Evolutionary conservation across 2,888 invertebrate species (phyloP).

Genomic region (Herminia tarsipennalis): DNA sequence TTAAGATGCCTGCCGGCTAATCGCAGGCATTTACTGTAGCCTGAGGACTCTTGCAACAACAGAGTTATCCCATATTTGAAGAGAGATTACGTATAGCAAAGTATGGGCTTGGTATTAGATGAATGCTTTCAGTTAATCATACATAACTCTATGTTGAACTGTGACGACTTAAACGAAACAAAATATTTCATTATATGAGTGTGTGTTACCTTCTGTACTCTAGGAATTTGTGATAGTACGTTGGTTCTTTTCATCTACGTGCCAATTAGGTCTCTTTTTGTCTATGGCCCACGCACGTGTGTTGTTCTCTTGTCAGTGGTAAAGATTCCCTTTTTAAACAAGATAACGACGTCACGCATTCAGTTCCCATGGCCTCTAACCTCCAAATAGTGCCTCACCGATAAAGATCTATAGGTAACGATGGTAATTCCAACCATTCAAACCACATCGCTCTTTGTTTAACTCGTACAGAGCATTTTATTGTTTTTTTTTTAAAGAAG

Average conservation of each 20-base stretch:
- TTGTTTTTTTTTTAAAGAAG: too few relatives aligned
- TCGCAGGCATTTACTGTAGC: too few relatives aligned
- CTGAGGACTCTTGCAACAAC: too few relatives aligned
- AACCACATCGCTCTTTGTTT: conserved; percentile 25
- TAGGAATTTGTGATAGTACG: conserved; percentile 28
- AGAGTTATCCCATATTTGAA: too few relatives aligned
- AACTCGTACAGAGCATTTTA: conserved; percentile 7
- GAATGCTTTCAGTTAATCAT: too few relatives aligned
- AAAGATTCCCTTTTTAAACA: conserved; percentile 27
- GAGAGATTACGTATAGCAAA: too few relatives aligned
- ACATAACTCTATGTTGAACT: too few relatives aligned
- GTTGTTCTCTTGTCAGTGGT: conserved; percentile 20
- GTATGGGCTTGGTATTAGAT: too few relatives aligned
- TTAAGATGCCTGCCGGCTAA: too few relatives aligned
- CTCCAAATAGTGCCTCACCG: conserved; percentile 33
- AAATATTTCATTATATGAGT: conserved; percentile 41
- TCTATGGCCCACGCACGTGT: conserved; percentile 29
- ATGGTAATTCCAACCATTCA: conserved; percentile 24
- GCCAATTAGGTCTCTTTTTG: conserved; percentile 28
- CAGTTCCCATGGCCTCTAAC: conserved; percentile 43
- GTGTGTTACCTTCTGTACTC: too few relatives aligned
- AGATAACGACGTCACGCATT: conserved; percentile 41
- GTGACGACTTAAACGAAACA: too few relatives aligned
- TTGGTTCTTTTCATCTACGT: conserved; percentile 28
- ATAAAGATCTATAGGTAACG: conserved; percentile 45